phyloP scores from a whole-genome alignment of 2,113 vertebrate species.

The Chitala chitala region DNA sequence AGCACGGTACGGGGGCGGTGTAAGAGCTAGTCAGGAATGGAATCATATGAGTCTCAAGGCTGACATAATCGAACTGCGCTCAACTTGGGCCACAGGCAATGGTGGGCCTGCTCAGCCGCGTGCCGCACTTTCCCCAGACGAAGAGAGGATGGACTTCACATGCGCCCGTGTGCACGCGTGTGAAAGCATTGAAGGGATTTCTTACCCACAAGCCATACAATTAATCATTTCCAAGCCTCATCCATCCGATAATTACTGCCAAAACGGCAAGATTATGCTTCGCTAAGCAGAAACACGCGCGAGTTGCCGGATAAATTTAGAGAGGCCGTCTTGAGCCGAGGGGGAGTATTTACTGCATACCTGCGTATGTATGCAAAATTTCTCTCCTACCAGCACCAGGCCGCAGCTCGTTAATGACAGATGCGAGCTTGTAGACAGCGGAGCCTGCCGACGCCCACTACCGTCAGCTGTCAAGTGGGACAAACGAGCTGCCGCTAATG shows the following conservation, averaged over 20 bases:
- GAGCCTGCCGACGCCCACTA: too few relatives aligned
- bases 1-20: background rate
- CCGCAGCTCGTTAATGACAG: too few relatives aligned
- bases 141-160: background rate
- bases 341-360: slow-evolving; percentile 41
- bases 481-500: too few relatives aligned
- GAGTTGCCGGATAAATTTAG: slow-evolving; percentile 42
- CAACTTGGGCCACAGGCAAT: too few relatives aligned
- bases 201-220: slow-evolving; percentile 49
- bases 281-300: slow-evolving; percentile 50
- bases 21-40: too few relatives aligned
- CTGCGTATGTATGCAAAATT: slow-evolving; percentile 6
- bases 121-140: too few relatives aligned
- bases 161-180: too few relatives aligned
- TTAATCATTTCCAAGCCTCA: slow-evolving; percentile 55
- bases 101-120: too few relatives aligned
- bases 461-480: background rate
- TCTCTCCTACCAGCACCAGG: too few relatives aligned
- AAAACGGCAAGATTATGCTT: slow-evolving; percentile 54
- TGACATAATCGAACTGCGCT: too few relatives aligned
- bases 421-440: background rate
- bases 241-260: slow-evolving; percentile 47
- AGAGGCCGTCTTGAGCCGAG: slow-evolving; percentile 41
- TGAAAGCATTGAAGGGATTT: too few relatives aligned
- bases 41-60: too few relatives aligned